These are phyloP conservation scores for Porites australiensis DNA, from an alignment of 64 coral and sea anemone genomes.

Conservation along the genomic window DNA sequence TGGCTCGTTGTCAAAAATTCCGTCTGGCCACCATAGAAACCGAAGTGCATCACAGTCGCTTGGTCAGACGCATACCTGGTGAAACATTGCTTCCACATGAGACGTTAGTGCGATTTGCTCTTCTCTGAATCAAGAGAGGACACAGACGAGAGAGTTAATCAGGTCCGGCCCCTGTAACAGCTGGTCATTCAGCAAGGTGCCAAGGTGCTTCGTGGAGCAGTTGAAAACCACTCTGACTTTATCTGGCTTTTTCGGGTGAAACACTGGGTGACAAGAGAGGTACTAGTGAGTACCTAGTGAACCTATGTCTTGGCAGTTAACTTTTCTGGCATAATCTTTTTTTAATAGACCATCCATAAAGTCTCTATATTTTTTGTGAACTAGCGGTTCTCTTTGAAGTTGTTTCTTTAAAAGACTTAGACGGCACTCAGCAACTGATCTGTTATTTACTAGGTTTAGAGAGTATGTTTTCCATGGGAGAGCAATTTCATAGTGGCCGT, in stretches of 20 bases:
- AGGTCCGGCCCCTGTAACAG: neutral
- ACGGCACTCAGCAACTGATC: neutral
- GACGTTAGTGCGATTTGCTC: neutral
- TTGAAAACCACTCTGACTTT: neutral
- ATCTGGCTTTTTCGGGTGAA: neutral
- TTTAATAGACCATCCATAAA: constrained; percentile 25
- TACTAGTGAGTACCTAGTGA: neutral
- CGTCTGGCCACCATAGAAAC: neutral
- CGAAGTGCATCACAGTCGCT: neutral
- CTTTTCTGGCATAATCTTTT: constrained; percentile 4
- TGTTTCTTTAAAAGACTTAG: constrained; percentile 31
- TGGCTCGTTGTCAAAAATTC: neutral
- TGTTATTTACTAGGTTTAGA: constrained; percentile 32
- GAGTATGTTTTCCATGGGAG: constrained; percentile 40
- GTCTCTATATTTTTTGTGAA: constrained; percentile 43
- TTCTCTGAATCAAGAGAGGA: neutral
- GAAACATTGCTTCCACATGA: constrained; percentile 3
- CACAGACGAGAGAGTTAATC: neutral
- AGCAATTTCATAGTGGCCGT: constrained; percentile 61
- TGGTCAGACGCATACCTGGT: neutral
- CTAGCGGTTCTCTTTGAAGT: constrained; percentile 1
- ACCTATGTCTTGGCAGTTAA: too few species aligned
- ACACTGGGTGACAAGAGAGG: neutral
- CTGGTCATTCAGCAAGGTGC: neutral
- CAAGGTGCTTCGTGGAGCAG: neutral